Evolutionary conservation across 2,888 invertebrate species (phyloP).

Genomic region (Mythimna loreyi): DNA sequence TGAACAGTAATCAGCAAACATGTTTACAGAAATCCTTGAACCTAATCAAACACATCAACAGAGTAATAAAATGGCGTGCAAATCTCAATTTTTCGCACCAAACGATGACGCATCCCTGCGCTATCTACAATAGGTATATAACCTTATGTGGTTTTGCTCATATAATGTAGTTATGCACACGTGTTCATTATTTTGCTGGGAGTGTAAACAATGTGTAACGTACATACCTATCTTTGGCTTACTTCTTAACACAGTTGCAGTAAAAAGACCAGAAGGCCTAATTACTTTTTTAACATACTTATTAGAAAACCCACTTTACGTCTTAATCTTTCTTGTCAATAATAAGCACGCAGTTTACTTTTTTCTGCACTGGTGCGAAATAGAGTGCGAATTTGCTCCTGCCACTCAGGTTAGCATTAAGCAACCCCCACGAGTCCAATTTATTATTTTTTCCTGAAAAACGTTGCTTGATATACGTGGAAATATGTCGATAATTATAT

Average conservation of each 20-base stretch:
- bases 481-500: too few relatives aligned
- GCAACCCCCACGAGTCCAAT: too few relatives aligned
- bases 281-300: too few relatives aligned
- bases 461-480: too few relatives aligned
- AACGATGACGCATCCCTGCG: slow-evolving; percentile 30
- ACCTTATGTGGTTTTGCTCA: slow-evolving; percentile 19
- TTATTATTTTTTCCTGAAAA: too few relatives aligned
- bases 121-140: slow-evolving; percentile 21
- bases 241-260: not conserved
- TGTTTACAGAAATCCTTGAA: slow-evolving; percentile 54
- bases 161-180: slow-evolving; percentile 27
- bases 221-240: not conserved
- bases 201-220: slow-evolving; percentile 21
- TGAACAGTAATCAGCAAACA: slow-evolving; percentile 33
- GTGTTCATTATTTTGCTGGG: slow-evolving; percentile 23
- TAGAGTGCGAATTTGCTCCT: too few relatives aligned
- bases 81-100: slow-evolving; percentile 56
- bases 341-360: too few relatives aligned
- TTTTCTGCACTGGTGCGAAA: too few relatives aligned
- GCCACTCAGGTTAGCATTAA: too few relatives aligned
- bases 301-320: too few relatives aligned
- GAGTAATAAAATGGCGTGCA: slow-evolving; percentile 48
- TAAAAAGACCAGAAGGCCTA: too few relatives aligned
- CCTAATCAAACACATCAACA: slow-evolving; percentile 41
- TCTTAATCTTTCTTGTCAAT: too few relatives aligned